Base-by-base conservation (phyloP, 2,888 invertebrate species). In the Chydorus sphaericus region DNA sequence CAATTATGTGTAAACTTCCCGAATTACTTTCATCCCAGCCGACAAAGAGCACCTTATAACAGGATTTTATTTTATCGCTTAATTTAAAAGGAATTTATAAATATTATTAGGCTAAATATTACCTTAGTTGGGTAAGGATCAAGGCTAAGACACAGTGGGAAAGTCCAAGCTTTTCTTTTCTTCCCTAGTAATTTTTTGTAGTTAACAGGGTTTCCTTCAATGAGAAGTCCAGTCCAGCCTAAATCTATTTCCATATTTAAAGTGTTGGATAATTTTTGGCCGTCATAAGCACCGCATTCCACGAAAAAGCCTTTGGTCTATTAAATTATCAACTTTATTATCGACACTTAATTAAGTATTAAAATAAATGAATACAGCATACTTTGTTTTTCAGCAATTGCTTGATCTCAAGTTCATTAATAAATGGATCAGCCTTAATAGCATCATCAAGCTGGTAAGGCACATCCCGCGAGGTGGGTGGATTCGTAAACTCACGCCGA, bases 271-370 rank as follows among this genome's bases (percentile, higher is more conserved):
- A 75, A 65, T 2, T 72, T 73, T 62, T 76, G 75, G 0, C 77
- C 77, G 61, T 76, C 75, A 58, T 75, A 65, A 4, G 75, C 76
- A 4, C 77, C 77, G 59, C 74, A 75, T 62, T 77, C 77, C 30
- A 77, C 66, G 62, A 75, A 77, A 63, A 76, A 75, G 11, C 76
- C 76, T n/a, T n/a, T n/a, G n/a, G n/a, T n/a, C n/a, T n/a, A n/a
- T n/a, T n/a, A n/a, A n/a, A n/a, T n/a, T n/a, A n/a, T n/a, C n/a
- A n/a, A n/a, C n/a, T n/a, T n/a, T n/a, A n/a, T n/a, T n/a, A n/a
- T n/a, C n/a, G n/a, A n/a, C n/a, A n/a, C n/a, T n/a, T n/a, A n/a
- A n/a, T n/a, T n/a, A n/a, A n/a, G n/a, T n/a, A n/a, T n/a, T n/a
- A n/a, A n/a, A n/a, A n/a, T n/a, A n/a, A n/a, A n/a, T n/a, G n/a